phyloP scores from a whole-genome alignment of 1,140 invertebrate genomes.

The Hyposmocoma kahamanoa region DNA sequence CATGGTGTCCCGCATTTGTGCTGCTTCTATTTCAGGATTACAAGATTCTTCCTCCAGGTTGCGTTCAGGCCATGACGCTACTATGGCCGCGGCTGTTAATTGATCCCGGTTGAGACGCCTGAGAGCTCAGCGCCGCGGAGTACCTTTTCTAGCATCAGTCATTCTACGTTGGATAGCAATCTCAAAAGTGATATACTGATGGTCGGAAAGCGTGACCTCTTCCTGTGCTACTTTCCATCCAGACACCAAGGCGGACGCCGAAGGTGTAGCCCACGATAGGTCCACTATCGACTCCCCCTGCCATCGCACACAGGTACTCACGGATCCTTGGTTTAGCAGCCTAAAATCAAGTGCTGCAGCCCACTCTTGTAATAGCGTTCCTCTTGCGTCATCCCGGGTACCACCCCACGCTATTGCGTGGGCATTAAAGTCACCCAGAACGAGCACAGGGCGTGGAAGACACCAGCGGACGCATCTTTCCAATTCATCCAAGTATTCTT shows the following conservation, averaged over 20 bases:
- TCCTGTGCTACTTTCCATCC: slow-evolving; percentile 31
- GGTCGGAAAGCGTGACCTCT: slow-evolving; percentile 32
- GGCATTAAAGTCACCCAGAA: slow-evolving; percentile 22
- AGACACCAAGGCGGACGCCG: slow-evolving; percentile 3
- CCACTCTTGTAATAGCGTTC: slow-evolving; percentile 13
- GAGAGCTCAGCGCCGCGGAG: slow-evolving; percentile 11
- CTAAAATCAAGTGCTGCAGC: slow-evolving; percentile 17
- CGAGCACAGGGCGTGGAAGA: slow-evolving; percentile 8
- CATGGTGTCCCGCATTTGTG: slow-evolving; percentile 4
- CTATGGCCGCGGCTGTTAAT: slow-evolving; percentile 13
- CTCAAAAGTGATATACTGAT: slow-evolving; percentile 29
- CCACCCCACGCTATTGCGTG: slow-evolving; percentile 14
- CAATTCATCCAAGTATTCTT: slow-evolving; percentile 9
- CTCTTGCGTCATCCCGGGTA: slow-evolving; percentile 5
- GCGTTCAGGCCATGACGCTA: slow-evolving; percentile 4
- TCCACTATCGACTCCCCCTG: slow-evolving; percentile 32
- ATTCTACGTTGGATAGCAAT: no score
- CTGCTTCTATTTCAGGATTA: slow-evolving; percentile 10
- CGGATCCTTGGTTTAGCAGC: slow-evolving; percentile 20
- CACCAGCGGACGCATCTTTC: slow-evolving; percentile 4
- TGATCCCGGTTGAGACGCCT: slow-evolving; percentile 13
- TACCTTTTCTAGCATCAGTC: no score
- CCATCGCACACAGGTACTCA: slow-evolving; percentile 26
- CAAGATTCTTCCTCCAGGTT: neutral
- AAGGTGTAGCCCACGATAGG: slow-evolving; percentile 21